Percentiles rank a stretch among this genome's conserved stretches.
Conservation (phyloP, 2,797 vertebrate genomes). For the Aplochiton taeniatus region DNA sequence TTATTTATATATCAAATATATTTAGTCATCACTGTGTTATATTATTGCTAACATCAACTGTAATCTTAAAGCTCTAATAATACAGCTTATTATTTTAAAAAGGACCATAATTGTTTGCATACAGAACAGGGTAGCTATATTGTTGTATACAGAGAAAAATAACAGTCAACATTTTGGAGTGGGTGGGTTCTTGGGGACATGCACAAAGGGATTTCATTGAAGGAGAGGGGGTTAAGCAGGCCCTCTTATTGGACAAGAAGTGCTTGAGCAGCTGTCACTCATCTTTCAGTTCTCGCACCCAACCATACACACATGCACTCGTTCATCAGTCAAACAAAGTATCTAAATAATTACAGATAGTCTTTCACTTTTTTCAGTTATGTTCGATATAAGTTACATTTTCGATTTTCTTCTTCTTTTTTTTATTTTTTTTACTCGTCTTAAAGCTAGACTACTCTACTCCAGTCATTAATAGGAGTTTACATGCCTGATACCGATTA, state of each 20-base stretch:
- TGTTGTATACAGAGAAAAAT: slow-evolving; percentile 59
- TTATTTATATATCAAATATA: slow-evolving; percentile 78
- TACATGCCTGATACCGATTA: slow-evolving; percentile 54
- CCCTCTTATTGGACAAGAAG: slow-evolving; percentile 55
- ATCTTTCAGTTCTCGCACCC: slow-evolving; percentile 23
- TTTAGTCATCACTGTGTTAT: slow-evolving; percentile 59
- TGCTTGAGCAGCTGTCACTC: slow-evolving; percentile 60
- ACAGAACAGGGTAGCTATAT: slow-evolving; percentile 44
- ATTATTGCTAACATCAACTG: slow-evolving; percentile 79
- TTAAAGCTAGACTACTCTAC: slow-evolving; percentile 58
- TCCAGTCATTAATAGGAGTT: slow-evolving; percentile 52
- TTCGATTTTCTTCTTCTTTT: background rate
- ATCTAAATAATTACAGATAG: slow-evolving; percentile 37
- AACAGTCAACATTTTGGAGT: slow-evolving; percentile 71
- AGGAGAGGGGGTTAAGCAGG: slow-evolving; percentile 31
- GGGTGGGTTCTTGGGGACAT: slow-evolving; percentile 58
- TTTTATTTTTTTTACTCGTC: slow-evolving; percentile 35
- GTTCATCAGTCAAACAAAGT: slow-evolving; percentile 26
- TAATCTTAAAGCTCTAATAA: slow-evolving; percentile 65
- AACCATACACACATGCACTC: slow-evolving; percentile 56
- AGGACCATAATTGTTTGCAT: slow-evolving; percentile 22
- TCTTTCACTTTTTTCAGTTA: slow-evolving; percentile 23
- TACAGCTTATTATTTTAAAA: slow-evolving; percentile 43
- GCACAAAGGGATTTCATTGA: slow-evolving; percentile 58
- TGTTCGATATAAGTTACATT: slow-evolving; percentile 20